phyloP scores from a whole-genome alignment of 1,140 invertebrate species.

The Chlorops oryzae region DNA sequence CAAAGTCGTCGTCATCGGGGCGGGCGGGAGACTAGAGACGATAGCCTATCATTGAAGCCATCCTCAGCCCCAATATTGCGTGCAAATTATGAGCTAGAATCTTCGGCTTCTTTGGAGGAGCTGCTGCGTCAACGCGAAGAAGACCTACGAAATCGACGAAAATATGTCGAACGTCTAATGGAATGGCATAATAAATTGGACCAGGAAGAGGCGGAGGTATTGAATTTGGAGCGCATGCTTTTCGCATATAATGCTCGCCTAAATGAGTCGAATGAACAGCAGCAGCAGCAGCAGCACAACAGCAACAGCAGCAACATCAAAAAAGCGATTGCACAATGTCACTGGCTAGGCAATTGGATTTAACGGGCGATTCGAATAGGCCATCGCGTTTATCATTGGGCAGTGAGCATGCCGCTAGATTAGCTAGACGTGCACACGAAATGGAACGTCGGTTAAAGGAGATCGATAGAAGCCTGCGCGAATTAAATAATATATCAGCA shows the following conservation, averaged over 20 bases:
- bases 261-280: constrained; percentile 5
- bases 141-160: constrained; percentile 16
- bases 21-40: too few relatives aligned
- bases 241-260: constrained; percentile 12
- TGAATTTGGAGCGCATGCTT: constrained; percentile 19
- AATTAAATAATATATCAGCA: constrained; percentile 16
- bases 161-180: constrained; percentile 21
- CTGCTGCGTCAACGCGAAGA: constrained; percentile 21
- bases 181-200: constrained; percentile 24
- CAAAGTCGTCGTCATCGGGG: too few relatives aligned
- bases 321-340: too few relatives aligned
- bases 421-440: constrained; percentile 1
- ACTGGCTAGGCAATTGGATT: too few relatives aligned
- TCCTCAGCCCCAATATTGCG: constrained; percentile 6
- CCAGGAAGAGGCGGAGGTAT: constrained; percentile 21
- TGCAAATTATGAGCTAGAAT: constrained; percentile 16
- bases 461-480: constrained; percentile 22
- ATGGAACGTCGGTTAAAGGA: constrained; percentile 18
- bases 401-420: too few relatives aligned
- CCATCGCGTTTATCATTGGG: not conserved
- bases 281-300: constrained; percentile 5
- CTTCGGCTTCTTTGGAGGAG: constrained; percentile 12
- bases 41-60: not conserved
- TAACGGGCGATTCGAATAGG: too few relatives aligned
- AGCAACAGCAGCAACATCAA: not conserved